Evolutionary conservation across 1,140 invertebrate species (phyloP), one percentile per base, ranked within the genome.

Genomic region (Adoxophyes honmai): DNA sequence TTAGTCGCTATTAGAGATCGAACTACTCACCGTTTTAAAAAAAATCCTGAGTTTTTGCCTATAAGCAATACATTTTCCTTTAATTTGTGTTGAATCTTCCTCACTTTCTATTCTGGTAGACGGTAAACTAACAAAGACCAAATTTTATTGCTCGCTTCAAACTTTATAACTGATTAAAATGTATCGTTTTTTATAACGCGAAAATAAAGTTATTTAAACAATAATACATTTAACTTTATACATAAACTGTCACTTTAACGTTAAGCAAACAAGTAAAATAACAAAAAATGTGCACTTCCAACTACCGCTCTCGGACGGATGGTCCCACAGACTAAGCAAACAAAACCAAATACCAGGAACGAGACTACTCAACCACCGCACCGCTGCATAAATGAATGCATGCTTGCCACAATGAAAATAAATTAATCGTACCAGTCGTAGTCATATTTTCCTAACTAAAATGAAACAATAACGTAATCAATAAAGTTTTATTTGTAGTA

Each of bases 91-190:
- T 44, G n/a, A 21, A 18, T 44, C 39, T 44, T 44, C 39, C 39
- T 44, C 39, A 44, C 39, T 44, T 44, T 44, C 39, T 44, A 18
- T 44, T 44, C 15, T 44, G 10, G 5, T n/a, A 15, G 39, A 44
- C 39, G 9, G 39, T n/a, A 44, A 44, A 44, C 15, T 44, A 44
- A 44, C 39, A 44, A 44, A 44, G 39, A 44, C 9, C 18, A 16
- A 21, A 44, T 44, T 18, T 18, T 18, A n/a, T 44, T 21, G 18
- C 4, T 18, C 9, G 6, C 39, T 44, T 21, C 6, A 18, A 18
- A 44, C 16, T 18, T 21, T 44, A 1, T 8, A 10, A 21, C 16
- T 18, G 18, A 44, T 18, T 16, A 44, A 21, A 18, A 44, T 28
- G 21, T 28, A 28, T 2, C 21, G 21, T 28, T 28, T 28, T 28